Base-by-base conservation (phyloP, 1,140 invertebrate species). In the Paraescarpia echinospica region DNA sequence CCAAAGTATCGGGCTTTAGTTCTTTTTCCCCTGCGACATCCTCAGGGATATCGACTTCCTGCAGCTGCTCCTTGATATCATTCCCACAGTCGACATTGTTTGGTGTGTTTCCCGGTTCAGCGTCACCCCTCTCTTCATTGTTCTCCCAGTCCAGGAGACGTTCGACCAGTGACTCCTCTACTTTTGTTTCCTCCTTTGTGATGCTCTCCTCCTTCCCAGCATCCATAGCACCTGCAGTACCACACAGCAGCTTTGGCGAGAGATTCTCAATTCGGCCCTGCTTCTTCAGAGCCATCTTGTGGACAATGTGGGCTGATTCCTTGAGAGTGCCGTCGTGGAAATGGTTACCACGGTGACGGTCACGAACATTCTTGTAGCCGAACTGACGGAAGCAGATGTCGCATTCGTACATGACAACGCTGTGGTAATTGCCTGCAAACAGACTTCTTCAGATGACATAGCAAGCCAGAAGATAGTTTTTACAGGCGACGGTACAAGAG, bases 351-450 rank as follows among this genome's bases (percentile, higher is more conserved):
- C 33, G 33, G 90, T 90, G 90, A 31, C 34, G 33, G 34, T 90
- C 90, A 34, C 34, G 33, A 18, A 34, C 34, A 41, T 90, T 34
- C 90, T 90, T 34, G 90, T 90, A 90, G n/a, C 90, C 35, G n/a
- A 90, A 90, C 18, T 31, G 90, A 41, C 90, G 34, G 90, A 90
- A 90, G 35, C 90, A 90, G 90, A 90, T 41, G 90, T 90, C 90
- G 33, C 90, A 90, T 31, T 90, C 34, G 35, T 77, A 77, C 59
- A 77, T 77, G 59, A 77, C 59, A 31, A 27, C 59, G 27, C 59
- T 77, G 59, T 77, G 59, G 59, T 77, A 77, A 18, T 77, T 77
- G 22, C 59, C 59, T 77, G 59, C 22, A 27, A 77, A 77, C 59
- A 77, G 59, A 77, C 22, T 5, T 77, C 5, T 14, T 27, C 27